Percentiles rank a stretch among this genome's conserved stretches.
Evolutionary conservation across 2,888 invertebrate genomes (phyloP).

Genomic region (Linyphia triangularis): DNA sequence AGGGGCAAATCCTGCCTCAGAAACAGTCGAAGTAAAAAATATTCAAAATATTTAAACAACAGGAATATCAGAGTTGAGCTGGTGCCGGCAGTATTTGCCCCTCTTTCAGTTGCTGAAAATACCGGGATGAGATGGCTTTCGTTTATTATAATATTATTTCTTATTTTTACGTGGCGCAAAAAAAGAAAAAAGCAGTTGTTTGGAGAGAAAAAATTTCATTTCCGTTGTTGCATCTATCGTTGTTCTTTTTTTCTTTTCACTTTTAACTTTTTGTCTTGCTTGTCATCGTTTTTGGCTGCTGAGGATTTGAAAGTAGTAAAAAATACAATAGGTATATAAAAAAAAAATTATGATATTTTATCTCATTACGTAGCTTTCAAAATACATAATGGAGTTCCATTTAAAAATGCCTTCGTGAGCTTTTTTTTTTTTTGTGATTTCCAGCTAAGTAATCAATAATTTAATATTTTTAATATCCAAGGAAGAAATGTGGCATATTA

Average conservation of each 20-base stretch:
- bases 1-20: not conserved
- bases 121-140: slow-evolving; percentile 9
- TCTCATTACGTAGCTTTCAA: slow-evolving; percentile 34
- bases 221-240: not conserved
- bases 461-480: not conserved
- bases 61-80: slow-evolving; percentile 25
- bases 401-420: not conserved
- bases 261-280: not conserved
- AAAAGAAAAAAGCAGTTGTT: not conserved
- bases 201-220: slow-evolving; percentile 27
- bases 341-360: slow-evolving; percentile 43
- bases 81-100: slow-evolving; percentile 15
- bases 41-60: slow-evolving; percentile 10
- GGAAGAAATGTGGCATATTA: not conserved
- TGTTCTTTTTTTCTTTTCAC: not conserved
- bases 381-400: not conserved
- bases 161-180: not conserved
- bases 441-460: not conserved
- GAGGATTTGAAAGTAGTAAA: not conserved
- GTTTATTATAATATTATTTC: slow-evolving; percentile 36
- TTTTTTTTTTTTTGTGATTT: not conserved
- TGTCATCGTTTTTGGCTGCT: not conserved
- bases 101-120: slow-evolving; percentile 31
- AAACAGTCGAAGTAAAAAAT: not conserved
- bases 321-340: not conserved